Conservation (phyloP, 2,797 vertebrate genomes). For the Austrolebias charrua region DNA sequence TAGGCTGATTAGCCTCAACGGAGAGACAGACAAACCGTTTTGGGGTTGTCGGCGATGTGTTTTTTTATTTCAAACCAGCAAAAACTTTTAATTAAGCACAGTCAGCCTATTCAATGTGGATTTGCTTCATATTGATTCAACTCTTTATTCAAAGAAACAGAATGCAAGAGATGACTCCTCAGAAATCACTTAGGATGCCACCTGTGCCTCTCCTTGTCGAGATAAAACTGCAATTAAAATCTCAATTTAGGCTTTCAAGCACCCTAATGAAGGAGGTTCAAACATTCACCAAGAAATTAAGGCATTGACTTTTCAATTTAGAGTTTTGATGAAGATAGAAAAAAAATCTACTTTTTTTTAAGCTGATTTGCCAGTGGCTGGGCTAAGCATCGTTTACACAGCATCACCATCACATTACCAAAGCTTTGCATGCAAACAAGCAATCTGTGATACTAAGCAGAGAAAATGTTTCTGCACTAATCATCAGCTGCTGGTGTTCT, state of each 20-base stretch:
- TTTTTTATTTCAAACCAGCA: constrained; percentile 23
- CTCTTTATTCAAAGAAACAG: constrained; percentile 41
- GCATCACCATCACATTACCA: not conserved
- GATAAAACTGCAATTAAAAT: constrained; percentile 44
- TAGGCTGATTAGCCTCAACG: constrained; percentile 71
- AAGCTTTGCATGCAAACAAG: not conserved
- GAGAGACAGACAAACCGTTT: constrained; percentile 70
- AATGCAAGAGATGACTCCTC: constrained; percentile 30
- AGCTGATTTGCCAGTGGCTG: not conserved
- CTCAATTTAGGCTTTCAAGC: constrained; percentile 31
- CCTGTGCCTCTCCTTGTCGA: constrained; percentile 50
- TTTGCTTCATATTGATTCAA: constrained; percentile 56
- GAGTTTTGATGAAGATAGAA: not conserved
- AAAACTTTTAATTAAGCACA: constrained; percentile 68
- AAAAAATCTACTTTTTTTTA: not conserved
- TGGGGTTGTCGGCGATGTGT: constrained; percentile 70
- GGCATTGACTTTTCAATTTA: constrained; percentile 20
- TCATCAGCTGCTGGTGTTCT: not conserved
- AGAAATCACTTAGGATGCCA: constrained; percentile 51
- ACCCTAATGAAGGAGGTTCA: constrained; percentile 5
- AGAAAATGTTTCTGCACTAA: constrained; percentile 6
- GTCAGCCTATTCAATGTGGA: constrained; percentile 59
- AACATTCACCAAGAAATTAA: constrained; percentile 18
- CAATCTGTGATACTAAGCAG: too few relatives aligned
- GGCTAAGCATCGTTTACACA: not conserved